A percentile compares a stretch with the other conserved stretches of the same genome.
Evolutionary conservation across 2,797 vertebrate species (phyloP).

Genomic region (Buceros bicornis): DNA sequence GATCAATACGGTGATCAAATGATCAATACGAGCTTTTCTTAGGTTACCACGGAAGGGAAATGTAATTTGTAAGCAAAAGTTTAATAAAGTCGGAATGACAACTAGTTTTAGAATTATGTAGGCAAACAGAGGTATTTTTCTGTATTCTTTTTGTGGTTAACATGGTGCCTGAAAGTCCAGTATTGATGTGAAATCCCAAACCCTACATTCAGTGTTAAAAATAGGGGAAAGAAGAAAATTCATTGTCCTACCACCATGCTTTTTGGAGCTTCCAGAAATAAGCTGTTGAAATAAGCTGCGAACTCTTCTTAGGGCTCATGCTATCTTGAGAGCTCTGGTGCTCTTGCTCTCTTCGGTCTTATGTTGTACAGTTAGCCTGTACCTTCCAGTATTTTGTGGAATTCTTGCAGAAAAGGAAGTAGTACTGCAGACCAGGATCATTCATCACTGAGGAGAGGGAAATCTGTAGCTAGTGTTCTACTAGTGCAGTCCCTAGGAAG

Average conservation of each 20-base stretch:
- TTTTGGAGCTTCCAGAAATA: background rate
- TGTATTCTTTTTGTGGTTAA: background rate
- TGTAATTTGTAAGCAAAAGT: background rate
- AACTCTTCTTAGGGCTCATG: background rate
- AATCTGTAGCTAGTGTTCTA: background rate
- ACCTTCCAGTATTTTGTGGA: background rate
- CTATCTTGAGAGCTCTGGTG: background rate
- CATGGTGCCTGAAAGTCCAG: background rate
- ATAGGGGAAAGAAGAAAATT: background rate
- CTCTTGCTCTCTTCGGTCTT: background rate
- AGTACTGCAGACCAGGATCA: background rate
- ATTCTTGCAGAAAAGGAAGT: background rate
- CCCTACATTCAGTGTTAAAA: background rate
- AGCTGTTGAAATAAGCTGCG: background rate
- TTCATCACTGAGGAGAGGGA: background rate
- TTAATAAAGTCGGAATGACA: background rate
- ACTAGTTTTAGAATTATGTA: background rate
- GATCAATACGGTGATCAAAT: background rate
- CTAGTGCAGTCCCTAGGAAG: background rate
- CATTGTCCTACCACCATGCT: fast-evolving
- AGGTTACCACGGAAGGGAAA: background rate
- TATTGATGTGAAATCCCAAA: background rate
- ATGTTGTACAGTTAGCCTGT: background rate
- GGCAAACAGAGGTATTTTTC: background rate
- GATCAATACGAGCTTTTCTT: background rate